Percentiles rank a stretch among this genome's conserved stretches.
Evolutionary conservation across 2,113 vertebrate genomes (phyloP).

Genomic region (Rhynchomys soricoides): DNA sequence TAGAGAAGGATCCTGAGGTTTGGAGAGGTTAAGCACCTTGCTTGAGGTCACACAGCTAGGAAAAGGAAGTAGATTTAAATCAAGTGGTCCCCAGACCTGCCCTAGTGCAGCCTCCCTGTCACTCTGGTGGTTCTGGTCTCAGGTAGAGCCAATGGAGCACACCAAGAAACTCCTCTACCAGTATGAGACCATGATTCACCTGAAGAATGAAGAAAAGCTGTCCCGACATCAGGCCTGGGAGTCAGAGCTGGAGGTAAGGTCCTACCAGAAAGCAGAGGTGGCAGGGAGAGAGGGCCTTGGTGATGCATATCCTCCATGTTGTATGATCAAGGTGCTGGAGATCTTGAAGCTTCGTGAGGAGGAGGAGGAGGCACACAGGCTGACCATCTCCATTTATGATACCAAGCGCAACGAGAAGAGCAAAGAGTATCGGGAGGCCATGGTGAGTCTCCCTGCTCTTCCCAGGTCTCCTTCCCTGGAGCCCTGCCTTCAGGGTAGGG

Average conservation of each 20-base stretch:
- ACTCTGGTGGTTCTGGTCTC: constrained; percentile 34
- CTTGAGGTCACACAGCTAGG: constrained; percentile 24
- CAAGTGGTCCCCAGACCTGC: background rate
- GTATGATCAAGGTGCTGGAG: constrained; percentile 84
- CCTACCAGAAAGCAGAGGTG: background rate
- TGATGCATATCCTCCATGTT: too few species aligned
- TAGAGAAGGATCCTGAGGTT: background rate
- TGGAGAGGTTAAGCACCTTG: constrained; percentile 35
- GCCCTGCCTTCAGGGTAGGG: background rate
- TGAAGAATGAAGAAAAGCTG: constrained; percentile 85
- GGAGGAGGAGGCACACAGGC: constrained; percentile 83
- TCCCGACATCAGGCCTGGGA: constrained; percentile 78
- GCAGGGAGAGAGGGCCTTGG: background rate
- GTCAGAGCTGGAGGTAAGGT: constrained; percentile 89
- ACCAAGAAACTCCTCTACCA: constrained; percentile 83
- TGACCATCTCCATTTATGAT: constrained; percentile 86
- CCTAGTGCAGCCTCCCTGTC: background rate
- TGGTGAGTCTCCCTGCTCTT: constrained; percentile 81
- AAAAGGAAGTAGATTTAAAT: background rate
- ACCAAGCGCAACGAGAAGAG: constrained; percentile 83
- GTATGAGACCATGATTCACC: constrained; percentile 83
- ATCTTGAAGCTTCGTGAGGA: constrained; percentile 86
- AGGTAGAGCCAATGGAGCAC: constrained; percentile 88
- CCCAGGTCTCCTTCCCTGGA: background rate
- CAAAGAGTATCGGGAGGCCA: constrained; percentile 77